Base-by-base conservation (phyloP, 2,797 vertebrate species). In the Myotis pilosus region DNA sequence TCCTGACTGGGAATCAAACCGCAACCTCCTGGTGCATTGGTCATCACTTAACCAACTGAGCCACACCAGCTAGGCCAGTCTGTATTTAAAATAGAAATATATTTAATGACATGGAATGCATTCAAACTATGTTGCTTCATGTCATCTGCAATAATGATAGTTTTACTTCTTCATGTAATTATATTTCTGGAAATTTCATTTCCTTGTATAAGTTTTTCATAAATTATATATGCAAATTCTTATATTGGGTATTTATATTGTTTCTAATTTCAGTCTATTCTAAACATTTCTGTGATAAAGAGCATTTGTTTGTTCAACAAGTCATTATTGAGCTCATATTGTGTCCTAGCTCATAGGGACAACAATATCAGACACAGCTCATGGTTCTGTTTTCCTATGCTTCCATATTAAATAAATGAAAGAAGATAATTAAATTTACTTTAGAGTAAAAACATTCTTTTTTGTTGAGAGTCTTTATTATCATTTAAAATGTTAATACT, bases 371-470 rank as follows among this genome's bases (percentile, higher is more conserved):
- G 78, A 51, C 28, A 60, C 10, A 64, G 13, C 30, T 68, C 8
- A 60, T 74, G 3, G 76, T 74, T 83, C 30, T 80, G 8, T 82
- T 66, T 81, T 60, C 30, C 23, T 78, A 12, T n/a, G 57, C 23
- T 76, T 76, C 76, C 33, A 16, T 51, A 12, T 80, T 91, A 79
- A 88, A 92, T 74, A 92, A 92, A 87, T 75, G 68, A 80, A 93
- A 49, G 19, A 51, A 93, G 28, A 76, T 44, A 6, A 36, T 72
- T 78, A 76, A 89, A 84, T 89, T 64, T 90, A 76, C 44, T 68
- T 81, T 80, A 38, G 13, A 75, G n/a, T 83, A 87, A 62, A 23
- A 74, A 62, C 11, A 71, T 71, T 82, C 79, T n/a, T 66, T 96
- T 96, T 93, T 78, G 1, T 78, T 80, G 57, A 71, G 49, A 41